Evolutionary conservation across 2,888 invertebrate genomes (phyloP).

Genomic region (Rosalia funebris): DNA sequence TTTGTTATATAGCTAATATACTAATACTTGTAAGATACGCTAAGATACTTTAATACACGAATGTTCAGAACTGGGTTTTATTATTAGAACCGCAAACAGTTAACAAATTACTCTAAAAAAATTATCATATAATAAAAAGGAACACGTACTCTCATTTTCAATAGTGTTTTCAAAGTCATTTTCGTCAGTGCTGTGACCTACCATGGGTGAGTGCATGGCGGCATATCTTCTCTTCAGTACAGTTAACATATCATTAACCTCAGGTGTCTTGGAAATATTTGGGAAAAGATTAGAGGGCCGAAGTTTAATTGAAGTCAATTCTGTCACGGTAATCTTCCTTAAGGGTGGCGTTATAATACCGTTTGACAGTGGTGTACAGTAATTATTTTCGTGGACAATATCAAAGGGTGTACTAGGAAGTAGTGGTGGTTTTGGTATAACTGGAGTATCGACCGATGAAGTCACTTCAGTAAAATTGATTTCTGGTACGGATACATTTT

Average conservation of each 20-base stretch:
- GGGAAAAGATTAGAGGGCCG: constrained; percentile 31
- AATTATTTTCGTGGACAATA: not conserved
- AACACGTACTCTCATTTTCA: not conserved
- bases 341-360: constrained; percentile 28
- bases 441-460: constrained; percentile 13
- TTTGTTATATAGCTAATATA: too few species aligned
- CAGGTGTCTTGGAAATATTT: constrained; percentile 38
- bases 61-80: too few species aligned
- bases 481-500: not conserved
- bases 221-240: constrained; percentile 51
- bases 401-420: not conserved
- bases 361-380: not conserved
- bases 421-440: not conserved
- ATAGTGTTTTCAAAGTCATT: not conserved
- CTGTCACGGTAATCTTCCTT: constrained; percentile 29
- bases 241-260: constrained; percentile 49
- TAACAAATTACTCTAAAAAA: too few species aligned
- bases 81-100: too few species aligned
- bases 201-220: constrained; percentile 50
- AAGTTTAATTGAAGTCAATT: constrained; percentile 37
- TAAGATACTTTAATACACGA: too few species aligned
- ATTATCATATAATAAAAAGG: too few species aligned
- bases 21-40: too few species aligned
- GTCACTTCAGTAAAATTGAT: constrained; percentile 7
- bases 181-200: not conserved